A percentile compares a stretch with the other conserved stretches of the same genome.
phyloP scores from a whole-genome alignment of 2,113 vertebrate genomes.

The Papio anubis region DNA sequence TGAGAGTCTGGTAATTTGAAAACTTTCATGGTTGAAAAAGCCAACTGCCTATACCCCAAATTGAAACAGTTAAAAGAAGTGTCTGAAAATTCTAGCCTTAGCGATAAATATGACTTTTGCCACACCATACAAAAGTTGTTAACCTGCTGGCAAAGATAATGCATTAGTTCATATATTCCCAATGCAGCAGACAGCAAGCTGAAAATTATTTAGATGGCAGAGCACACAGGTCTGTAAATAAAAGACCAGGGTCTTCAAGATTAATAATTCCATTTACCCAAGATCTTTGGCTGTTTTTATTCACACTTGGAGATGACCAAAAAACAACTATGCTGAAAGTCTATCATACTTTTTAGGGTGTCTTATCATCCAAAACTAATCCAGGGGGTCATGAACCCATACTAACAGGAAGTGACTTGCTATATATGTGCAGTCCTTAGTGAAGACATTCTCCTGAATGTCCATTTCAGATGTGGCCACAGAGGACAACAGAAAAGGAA shows the following conservation, averaged over 20 bases:
- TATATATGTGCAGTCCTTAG: neutral
- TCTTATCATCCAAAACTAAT: neutral
- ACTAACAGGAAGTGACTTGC: neutral
- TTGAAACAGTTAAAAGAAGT: constrained; percentile 44
- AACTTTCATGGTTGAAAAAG: constrained; percentile 5
- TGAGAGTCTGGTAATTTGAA: neutral
- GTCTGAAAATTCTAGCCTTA: constrained; percentile 42
- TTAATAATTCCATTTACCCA: constrained; percentile 53
- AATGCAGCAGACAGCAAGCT: neutral
- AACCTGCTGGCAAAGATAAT: constrained; percentile 14
- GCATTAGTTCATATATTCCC: constrained; percentile 35
- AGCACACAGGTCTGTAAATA: constrained; percentile 52
- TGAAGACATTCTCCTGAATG: neutral
- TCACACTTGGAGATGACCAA: constrained; percentile 53
- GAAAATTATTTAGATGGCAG: constrained; percentile 34
- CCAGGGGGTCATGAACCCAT: neutral
- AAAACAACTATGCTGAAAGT: neutral
- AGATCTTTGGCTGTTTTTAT: constrained; percentile 4
- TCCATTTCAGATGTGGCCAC: neutral
- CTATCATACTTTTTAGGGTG: neutral
- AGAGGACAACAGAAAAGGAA: neutral
- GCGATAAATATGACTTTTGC: constrained; percentile 43
- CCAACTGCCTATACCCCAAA: neutral
- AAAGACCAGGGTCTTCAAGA: constrained; percentile 14
- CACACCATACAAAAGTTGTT: neutral